A percentile compares a stretch with the other conserved stretches of the same genome.
Evolutionary conservation across 1,140 invertebrate species (phyloP).

Genomic region (Lamellibrachia luymesi): DNA sequence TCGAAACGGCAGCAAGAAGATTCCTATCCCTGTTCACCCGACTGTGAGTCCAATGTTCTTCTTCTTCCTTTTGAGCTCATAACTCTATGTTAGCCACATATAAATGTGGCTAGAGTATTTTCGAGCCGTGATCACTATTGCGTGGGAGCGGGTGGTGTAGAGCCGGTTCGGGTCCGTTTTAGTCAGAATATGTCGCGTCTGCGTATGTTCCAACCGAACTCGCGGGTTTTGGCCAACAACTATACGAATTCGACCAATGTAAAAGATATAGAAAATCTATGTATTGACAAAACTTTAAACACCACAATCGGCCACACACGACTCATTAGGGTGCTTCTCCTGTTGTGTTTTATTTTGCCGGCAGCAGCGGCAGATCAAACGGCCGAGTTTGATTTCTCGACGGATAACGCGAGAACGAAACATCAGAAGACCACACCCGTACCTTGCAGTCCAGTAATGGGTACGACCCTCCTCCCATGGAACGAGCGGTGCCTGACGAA

Average conservation of each 20-base stretch:
- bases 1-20: too few relatives aligned
- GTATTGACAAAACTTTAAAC: not conserved
- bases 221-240: not conserved
- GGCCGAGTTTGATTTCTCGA: not conserved
- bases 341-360: not conserved
- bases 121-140: too few relatives aligned
- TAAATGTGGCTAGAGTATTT: too few relatives aligned
- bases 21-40: too few relatives aligned
- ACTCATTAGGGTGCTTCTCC: not conserved
- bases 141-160: too few relatives aligned
- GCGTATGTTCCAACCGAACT: too few relatives aligned
- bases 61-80: too few relatives aligned
- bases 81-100: too few relatives aligned
- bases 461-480: not conserved
- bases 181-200: too few relatives aligned
- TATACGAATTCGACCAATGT: not conserved
- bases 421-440: not conserved
- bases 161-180: too few relatives aligned
- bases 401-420: not conserved
- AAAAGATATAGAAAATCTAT: not conserved
- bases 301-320: too few relatives aligned
- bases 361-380: not conserved
- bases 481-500: not conserved
- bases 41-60: too few relatives aligned
- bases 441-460: not conserved